Evolutionary conservation across 2,888 invertebrate genomes (phyloP).

Genomic region (Clostera curtula): DNA sequence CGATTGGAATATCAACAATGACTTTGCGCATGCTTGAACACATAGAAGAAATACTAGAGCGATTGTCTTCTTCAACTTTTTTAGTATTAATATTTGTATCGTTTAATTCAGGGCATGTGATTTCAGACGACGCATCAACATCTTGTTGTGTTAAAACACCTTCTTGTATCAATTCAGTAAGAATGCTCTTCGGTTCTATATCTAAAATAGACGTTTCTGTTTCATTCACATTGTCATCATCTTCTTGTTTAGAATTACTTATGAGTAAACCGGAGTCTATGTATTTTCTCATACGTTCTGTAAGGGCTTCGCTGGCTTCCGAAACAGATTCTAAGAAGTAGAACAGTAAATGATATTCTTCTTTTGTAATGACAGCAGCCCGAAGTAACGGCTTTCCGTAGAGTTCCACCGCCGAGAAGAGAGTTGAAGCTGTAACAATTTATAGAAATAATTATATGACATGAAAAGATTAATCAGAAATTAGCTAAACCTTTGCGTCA

Average conservation of each 20-base stretch:
- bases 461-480: no score
- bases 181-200: constrained; percentile 53
- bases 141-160: constrained; percentile 62
- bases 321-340: constrained; percentile 69
- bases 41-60: constrained; percentile 46
- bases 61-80: constrained; percentile 49
- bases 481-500: no score
- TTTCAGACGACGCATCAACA: constrained; percentile 56
- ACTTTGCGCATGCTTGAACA: constrained; percentile 51
- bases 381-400: constrained; percentile 77
- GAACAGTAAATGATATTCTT: constrained; percentile 71
- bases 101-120: constrained; percentile 47
- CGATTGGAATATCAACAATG: constrained; percentile 57
- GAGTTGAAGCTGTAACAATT: constrained; percentile 66
- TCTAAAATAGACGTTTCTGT: constrained; percentile 33
- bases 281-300: constrained; percentile 66
- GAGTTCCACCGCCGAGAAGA: constrained; percentile 77
- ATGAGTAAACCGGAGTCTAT: constrained; percentile 66
- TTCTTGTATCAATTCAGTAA: constrained; percentile 63
- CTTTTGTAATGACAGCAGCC: constrained; percentile 65
- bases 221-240: constrained; percentile 30
- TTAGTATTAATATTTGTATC: constrained; percentile 37
- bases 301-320: constrained; percentile 62
- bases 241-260: constrained; percentile 35
- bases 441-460: no score